Conservation (phyloP, 2,888 invertebrate genomes). For the Alcis repandata region DNA sequence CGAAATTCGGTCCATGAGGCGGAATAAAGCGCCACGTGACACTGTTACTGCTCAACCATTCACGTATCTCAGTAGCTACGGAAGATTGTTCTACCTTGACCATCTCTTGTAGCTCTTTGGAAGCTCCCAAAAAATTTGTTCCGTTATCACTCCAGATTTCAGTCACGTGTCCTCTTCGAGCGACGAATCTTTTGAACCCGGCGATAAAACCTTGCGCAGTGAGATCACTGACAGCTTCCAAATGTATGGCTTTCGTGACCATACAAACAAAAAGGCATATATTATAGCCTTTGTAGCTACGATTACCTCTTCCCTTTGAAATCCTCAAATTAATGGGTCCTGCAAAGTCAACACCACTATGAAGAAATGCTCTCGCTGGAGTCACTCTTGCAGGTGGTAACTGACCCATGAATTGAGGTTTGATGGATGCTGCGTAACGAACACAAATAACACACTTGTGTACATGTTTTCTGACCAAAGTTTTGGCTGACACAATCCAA, state of each 20-base stretch:
- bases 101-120: background rate
- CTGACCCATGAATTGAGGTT: background rate
- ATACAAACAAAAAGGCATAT: background rate
- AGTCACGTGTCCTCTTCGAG: background rate
- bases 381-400: background rate
- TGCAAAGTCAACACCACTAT: background rate
- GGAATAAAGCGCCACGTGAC: background rate
- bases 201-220: background rate
- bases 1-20: background rate
- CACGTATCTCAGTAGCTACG: background rate
- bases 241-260: background rate
- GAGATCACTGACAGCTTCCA: background rate
- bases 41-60: background rate
- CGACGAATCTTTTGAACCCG: background rate
- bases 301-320: background rate
- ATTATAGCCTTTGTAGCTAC: background rate
- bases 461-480: background rate
- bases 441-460: background rate
- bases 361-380: background rate
- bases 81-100: background rate
- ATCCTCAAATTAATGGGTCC: background rate
- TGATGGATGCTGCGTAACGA: background rate
- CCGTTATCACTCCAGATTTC: background rate
- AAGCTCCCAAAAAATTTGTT: no score
- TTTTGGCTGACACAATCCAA: background rate